A percentile compares a stretch with the other conserved stretches of the same genome.
Conservation (phyloP, 30 jellyfish, hydroid and myxozoan genomes). For the Mastigias papua region DNA sequence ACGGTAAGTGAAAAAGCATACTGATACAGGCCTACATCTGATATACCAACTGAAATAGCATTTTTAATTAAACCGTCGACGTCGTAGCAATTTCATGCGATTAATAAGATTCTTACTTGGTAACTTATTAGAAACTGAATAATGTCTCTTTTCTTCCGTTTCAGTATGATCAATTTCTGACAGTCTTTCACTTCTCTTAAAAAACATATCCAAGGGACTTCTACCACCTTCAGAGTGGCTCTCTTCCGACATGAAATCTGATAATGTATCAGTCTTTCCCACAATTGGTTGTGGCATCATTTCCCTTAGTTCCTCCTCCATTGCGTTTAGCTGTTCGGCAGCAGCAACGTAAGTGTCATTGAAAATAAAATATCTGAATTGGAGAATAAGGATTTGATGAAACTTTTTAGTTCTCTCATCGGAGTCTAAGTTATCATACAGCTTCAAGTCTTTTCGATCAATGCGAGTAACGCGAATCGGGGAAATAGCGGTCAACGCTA, state of each 20-base stretch:
- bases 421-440: conserved; percentile 38
- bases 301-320: conserved; percentile 89
- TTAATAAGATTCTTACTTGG: neutral
- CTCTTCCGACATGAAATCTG: conserved; percentile 25
- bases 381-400: conserved; percentile 67
- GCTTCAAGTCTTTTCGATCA: conserved; percentile 51
- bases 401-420: conserved; percentile 61
- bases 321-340: conserved; percentile 85
- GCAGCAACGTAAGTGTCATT: conserved; percentile 98
- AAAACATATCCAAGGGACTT: conserved; percentile 69
- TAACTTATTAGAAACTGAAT: neutral
- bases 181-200: conserved; percentile 72
- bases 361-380: conserved; percentile 81
- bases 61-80: too few relatives aligned
- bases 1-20: too few relatives aligned
- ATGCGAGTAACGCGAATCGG: conserved; percentile 71
- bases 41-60: too few relatives aligned
- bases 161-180: conserved; percentile 41
- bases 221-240: conserved; percentile 15
- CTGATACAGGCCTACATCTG: too few relatives aligned
- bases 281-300: conserved; percentile 83
- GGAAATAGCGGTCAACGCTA: conserved; percentile 93
- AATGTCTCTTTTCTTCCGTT: neutral
- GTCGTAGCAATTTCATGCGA: conserved; percentile 9
- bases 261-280: conserved; percentile 13